phyloP scores from a whole-genome alignment of 1,140 invertebrate genomes.

The Elymnias hypermnestra region DNA sequence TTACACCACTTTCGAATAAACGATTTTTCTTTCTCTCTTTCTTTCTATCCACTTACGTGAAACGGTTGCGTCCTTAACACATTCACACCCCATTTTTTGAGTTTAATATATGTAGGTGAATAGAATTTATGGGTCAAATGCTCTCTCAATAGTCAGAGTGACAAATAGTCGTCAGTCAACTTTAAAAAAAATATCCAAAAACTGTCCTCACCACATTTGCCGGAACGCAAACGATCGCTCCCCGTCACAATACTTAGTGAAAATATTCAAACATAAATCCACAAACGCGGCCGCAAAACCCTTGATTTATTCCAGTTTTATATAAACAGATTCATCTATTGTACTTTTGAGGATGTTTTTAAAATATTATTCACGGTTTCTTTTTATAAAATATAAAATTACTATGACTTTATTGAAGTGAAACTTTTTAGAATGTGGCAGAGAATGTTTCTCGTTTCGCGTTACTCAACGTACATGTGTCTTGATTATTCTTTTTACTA shows the following conservation, averaged over 20 bases:
- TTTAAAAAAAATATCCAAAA: conserved; percentile 17
- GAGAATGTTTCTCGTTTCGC: too few species aligned
- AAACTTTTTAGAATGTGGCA: too few species aligned
- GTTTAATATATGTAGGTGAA: too few species aligned
- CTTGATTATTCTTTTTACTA: too few species aligned
- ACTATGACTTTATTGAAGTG: too few species aligned
- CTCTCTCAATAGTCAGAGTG: background rate
- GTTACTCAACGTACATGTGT: too few species aligned
- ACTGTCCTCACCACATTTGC: conserved; percentile 14
- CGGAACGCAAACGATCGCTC: background rate
- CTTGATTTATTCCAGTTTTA: background rate
- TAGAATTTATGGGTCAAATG: background rate
- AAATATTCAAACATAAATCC: conserved; percentile 2
- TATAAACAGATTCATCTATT: background rate
- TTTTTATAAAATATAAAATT: too few species aligned
- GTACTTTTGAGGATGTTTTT: background rate
- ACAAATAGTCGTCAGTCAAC: conserved; percentile 2
- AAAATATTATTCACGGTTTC: background rate
- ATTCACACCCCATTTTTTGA: too few species aligned
- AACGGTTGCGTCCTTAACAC: too few species aligned
- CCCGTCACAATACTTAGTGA: background rate
- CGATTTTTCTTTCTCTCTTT: too few species aligned
- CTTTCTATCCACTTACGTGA: too few species aligned
- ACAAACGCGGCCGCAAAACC: background rate
- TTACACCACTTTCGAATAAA: too few species aligned